A percentile compares a stretch with the other conserved stretches of the same genome.
Evolutionary conservation across 2,113 vertebrate genomes (phyloP).

Genomic region (Gadus chalcogrammus): DNA sequence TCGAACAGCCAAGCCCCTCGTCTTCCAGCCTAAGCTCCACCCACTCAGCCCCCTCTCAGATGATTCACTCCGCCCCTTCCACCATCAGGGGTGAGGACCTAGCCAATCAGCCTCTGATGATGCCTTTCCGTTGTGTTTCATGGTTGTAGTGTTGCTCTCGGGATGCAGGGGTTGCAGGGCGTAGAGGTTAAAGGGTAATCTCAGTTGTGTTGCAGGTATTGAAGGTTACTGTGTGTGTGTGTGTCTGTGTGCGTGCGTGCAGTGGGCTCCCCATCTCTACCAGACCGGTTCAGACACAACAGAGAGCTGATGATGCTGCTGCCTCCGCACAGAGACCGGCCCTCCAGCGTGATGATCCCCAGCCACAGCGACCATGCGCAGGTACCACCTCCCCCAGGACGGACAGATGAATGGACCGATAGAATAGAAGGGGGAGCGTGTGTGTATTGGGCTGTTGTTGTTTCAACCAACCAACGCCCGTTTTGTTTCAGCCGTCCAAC

Average conservation of each 20-base stretch:
- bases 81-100: conserved; percentile 83
- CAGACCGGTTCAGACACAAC: conserved; percentile 92
- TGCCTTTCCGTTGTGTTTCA: neutral
- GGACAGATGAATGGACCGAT: too few species aligned
- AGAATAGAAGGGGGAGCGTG: neutral
- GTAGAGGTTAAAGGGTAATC: too few species aligned
- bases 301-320: conserved; percentile 92
- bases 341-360: conserved; percentile 93
- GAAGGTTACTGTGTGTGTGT: too few species aligned
- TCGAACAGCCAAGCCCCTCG: conserved; percentile 89
- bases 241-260: neutral
- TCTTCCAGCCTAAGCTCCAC: conserved; percentile 96
- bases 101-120: neutral
- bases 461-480: neutral
- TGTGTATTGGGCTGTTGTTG: neutral
- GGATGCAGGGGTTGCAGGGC: too few species aligned
- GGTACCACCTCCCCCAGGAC: conserved; percentile 50
- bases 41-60: conserved; percentile 93
- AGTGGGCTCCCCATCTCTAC: conserved; percentile 92
- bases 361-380: conserved; percentile 89
- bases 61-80: conserved; percentile 89
- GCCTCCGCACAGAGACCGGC: conserved; percentile 86
- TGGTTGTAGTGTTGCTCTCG: neutral
- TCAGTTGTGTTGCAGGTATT: too few species aligned
- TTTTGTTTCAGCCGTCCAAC: conserved; percentile 76